Percentiles rank a stretch among this genome's conserved stretches.
These are phyloP conservation scores for Caenorhabditis remanei DNA, from an alignment of 1,140 invertebrate species.

Conservation along the genomic window DNA sequence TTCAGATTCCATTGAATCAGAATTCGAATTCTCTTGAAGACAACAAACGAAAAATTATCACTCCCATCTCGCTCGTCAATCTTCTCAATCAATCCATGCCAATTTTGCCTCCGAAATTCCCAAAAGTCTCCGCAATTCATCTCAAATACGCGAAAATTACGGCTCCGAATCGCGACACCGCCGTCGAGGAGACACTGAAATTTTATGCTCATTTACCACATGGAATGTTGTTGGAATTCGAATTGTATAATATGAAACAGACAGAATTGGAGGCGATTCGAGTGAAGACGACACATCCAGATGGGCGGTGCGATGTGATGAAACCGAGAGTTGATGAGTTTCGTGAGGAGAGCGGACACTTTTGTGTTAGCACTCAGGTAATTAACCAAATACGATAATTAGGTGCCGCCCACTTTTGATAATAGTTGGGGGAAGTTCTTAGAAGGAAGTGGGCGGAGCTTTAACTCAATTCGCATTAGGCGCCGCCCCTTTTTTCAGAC, in stretches of 20 bases:
- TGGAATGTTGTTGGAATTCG: conserved; percentile 32
- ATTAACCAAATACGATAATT: too few relatives aligned
- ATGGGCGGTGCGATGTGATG: conserved; percentile 18
- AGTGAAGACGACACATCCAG: conserved; percentile 9
- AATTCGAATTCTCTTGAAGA: background rate
- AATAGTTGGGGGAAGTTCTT: too few relatives aligned
- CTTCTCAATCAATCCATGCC: background rate
- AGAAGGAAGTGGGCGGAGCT: too few relatives aligned
- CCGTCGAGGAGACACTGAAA: background rate
- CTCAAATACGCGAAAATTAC: conserved; percentile 30
- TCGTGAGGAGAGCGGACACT: background rate
- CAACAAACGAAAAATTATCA: conserved; percentile 28
- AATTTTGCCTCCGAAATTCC: conserved; percentile 14
- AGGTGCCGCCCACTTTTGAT: too few relatives aligned
- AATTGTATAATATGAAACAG: conserved; percentile 18
- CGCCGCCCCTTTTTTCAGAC: too few relatives aligned
- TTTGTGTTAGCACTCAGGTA: conserved; percentile 21
- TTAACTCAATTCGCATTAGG: too few relatives aligned
- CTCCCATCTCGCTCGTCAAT: background rate
- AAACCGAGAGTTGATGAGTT: background rate
- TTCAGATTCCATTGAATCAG: too few relatives aligned
- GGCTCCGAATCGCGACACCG: background rate
- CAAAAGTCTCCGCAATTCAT: background rate
- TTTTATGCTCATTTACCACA: conserved; percentile 40
- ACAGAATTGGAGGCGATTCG: conserved; percentile 10